phyloP scores from a whole-genome alignment of 1,140 invertebrate species.

The Cherax quadricarinatus region DNA sequence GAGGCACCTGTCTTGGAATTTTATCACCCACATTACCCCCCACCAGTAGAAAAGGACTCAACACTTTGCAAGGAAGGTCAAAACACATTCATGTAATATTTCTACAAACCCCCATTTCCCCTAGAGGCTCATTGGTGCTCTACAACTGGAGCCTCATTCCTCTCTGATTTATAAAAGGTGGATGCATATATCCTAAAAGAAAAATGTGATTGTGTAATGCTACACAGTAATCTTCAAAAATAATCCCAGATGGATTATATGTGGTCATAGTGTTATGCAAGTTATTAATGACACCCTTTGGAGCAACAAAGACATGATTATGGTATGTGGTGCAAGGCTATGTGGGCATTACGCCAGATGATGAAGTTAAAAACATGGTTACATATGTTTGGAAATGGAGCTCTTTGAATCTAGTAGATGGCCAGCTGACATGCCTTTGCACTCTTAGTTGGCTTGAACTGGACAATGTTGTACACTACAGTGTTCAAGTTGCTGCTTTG shows the following conservation, averaged over 20 bases:
- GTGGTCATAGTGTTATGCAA: neutral
- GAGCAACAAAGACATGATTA: conserved; percentile 28
- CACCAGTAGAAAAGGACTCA: conserved; percentile 20
- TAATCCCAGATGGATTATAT: conserved; percentile 31
- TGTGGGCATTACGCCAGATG: conserved; percentile 45
- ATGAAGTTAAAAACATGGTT: neutral
- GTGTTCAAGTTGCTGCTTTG: conserved; percentile 57
- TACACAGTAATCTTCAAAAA: neutral
- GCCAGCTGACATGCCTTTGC: conserved; percentile 55
- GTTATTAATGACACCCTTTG: conserved; percentile 23
- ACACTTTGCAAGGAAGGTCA: conserved; percentile 38
- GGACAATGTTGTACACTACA: conserved; percentile 29
- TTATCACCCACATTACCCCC: conserved; percentile 10
- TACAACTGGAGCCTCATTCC: conserved; percentile 38
- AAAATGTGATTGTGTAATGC: conserved; percentile 16
- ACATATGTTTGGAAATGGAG: neutral
- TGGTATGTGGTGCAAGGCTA: conserved; percentile 40
- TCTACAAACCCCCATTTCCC: neutral
- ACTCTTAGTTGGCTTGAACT: conserved; percentile 49
- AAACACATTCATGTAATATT: conserved; percentile 11
- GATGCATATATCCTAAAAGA: neutral
- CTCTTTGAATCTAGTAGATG: neutral
- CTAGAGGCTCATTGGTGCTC: conserved; percentile 62
- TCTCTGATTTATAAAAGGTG: neutral
- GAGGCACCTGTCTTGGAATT: conserved; percentile 5